Percentiles rank a stretch among this genome's conserved stretches.
Evolutionary conservation across 2,888 invertebrate species (phyloP).

Genomic region (Seira sanloemensis): DNA sequence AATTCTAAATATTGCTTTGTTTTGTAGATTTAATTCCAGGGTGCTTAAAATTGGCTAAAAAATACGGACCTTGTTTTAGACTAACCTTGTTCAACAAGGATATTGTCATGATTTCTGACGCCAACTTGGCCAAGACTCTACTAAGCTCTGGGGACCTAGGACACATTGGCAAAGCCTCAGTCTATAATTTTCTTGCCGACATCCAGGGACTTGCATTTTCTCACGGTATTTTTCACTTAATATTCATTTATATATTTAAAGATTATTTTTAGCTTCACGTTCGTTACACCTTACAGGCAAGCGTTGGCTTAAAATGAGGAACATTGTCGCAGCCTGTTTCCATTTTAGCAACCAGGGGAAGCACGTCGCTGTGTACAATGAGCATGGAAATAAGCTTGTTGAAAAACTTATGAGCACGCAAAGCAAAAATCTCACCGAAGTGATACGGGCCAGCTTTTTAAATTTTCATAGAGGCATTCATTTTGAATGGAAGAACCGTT

Average conservation of each 20-base stretch:
- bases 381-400: background rate
- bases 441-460: background rate
- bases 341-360: background rate
- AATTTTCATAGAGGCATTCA: slow-evolving; percentile 7
- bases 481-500: background rate
- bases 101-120: background rate
- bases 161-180: slow-evolving; percentile 1
- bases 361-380: background rate
- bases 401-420: background rate
- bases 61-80: slow-evolving; percentile 14
- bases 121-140: background rate
- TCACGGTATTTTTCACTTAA: background rate
- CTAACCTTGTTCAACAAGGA: background rate
- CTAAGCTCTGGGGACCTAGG: background rate
- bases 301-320: background rate
- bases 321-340: background rate
- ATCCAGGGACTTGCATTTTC: slow-evolving; percentile 1
- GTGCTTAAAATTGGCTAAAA: background rate
- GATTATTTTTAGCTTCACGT: background rate
- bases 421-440: background rate
- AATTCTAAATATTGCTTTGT: too few species aligned
- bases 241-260: background rate
- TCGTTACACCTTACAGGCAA: background rate
- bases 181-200: background rate
- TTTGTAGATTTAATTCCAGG: background rate